Evolutionary conservation across 2,113 vertebrate genomes (phyloP).

Genomic region (Hippocampus abdominalis): DNA sequence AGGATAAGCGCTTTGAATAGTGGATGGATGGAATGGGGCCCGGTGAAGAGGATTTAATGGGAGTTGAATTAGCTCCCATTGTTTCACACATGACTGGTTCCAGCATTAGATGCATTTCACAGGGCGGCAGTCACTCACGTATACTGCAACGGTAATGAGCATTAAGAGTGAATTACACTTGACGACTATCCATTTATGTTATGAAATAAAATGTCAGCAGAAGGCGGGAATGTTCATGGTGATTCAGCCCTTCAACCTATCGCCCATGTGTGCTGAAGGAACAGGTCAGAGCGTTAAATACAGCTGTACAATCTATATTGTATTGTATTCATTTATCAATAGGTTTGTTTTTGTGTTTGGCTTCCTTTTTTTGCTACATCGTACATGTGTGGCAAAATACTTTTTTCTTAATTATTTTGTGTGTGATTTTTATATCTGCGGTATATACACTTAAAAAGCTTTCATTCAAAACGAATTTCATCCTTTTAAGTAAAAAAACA

Average conservation of each 20-base stretch:
- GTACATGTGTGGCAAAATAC: no score
- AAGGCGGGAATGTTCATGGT: neutral
- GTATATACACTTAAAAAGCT: no score
- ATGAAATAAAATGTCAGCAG: neutral
- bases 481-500: no score
- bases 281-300: no score
- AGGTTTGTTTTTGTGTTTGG: no score
- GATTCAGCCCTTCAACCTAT: neutral
- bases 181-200: slow-evolving; percentile 11
- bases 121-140: slow-evolving; percentile 12
- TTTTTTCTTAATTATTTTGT: no score
- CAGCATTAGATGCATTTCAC: slow-evolving; percentile 23
- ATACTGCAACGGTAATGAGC: slow-evolving; percentile 24
- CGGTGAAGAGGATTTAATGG: slow-evolving; percentile 38
- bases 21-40: neutral
- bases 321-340: no score
- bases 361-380: no score
- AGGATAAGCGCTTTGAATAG: no score
- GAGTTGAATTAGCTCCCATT: slow-evolving; percentile 41
- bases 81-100: slow-evolving; percentile 31
- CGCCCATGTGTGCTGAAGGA: neutral
- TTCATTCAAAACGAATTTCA: no score
- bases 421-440: neutral
- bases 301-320: no score
- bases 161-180: slow-evolving; percentile 37